These are phyloP conservation scores for Paracyclopina nana DNA, from an alignment of 1,140 invertebrate species.

Conservation along the genomic window DNA sequence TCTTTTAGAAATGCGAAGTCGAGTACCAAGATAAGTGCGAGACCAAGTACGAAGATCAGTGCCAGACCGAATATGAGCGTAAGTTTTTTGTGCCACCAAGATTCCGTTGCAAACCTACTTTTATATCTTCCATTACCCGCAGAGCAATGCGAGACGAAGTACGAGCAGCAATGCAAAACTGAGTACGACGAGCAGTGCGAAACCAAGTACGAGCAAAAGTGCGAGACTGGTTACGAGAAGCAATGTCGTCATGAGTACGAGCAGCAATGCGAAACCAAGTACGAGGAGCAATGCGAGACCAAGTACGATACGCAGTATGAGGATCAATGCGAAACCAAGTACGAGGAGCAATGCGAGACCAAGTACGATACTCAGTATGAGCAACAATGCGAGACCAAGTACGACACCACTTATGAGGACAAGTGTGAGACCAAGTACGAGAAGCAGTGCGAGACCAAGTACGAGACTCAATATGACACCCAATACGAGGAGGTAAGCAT, in stretches of 20 bases:
- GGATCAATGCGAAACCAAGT: slow-evolving; percentile 13
- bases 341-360: slow-evolving; percentile 12
- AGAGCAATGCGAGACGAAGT: slow-evolving; percentile 14
- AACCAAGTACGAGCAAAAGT: slow-evolving; percentile 8
- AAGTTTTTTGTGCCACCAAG: no score
- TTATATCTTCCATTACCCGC: no score
- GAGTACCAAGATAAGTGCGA: slow-evolving; percentile 15
- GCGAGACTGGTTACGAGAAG: slow-evolving; percentile 6
- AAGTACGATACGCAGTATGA: slow-evolving; percentile 16
- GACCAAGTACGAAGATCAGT: slow-evolving; percentile 14
- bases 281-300: slow-evolving; percentile 13
- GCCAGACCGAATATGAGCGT: slow-evolving; percentile 14
- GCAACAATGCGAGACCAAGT: slow-evolving; percentile 14
- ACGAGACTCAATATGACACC: slow-evolving; percentile 16
- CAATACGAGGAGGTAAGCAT: no score
- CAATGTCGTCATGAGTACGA: slow-evolving; percentile 14
- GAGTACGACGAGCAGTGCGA: slow-evolving; percentile 15
- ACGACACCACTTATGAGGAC: slow-evolving; percentile 12
- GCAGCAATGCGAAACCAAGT: slow-evolving; percentile 15
- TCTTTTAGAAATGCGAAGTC: slow-evolving; percentile 10
- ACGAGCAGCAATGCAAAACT: slow-evolving; percentile 16
- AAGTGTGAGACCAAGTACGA: slow-evolving; percentile 13
- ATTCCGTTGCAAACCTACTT: slow-evolving; percentile 13
- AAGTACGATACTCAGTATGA: slow-evolving; percentile 10
- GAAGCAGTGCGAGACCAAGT: slow-evolving; percentile 15